phyloP scores from a whole-genome alignment of 2,888 invertebrate genomes.

The Diaperis boleti region DNA sequence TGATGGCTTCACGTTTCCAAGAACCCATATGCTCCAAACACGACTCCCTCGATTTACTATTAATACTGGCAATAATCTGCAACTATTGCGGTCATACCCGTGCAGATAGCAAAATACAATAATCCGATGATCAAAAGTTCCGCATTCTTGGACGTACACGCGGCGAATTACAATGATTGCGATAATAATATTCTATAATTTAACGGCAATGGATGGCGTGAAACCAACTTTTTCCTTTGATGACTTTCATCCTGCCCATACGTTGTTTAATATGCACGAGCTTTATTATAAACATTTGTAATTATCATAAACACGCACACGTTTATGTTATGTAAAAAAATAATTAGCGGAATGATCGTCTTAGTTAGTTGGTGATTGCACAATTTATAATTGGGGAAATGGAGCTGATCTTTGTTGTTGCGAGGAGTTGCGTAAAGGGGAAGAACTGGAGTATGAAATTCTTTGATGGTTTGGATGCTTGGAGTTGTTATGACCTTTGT shows the following conservation, averaged over 20 bases:
- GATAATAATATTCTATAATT: conserved; percentile 43
- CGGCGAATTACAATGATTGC: conserved; percentile 44
- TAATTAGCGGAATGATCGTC: conserved; percentile 37
- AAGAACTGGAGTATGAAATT: conserved; percentile 41
- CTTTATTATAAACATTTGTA: conserved; percentile 44
- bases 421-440: conserved; percentile 23
- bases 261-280: conserved; percentile 45
- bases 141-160: conserved; percentile 43
- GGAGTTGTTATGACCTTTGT: too few species aligned
- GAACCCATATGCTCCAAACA: not conserved
- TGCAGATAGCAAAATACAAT: conserved; percentile 3
- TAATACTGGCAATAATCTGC: not conserved
- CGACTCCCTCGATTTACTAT: too few species aligned
- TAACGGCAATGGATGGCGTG: conserved; percentile 51
- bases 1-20: too few species aligned
- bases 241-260: conserved; percentile 48
- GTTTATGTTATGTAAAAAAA: conserved; percentile 49
- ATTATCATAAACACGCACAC: conserved; percentile 48
- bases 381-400: conserved; percentile 39
- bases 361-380: conserved; percentile 29
- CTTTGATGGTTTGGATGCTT: too few species aligned
- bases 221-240: conserved; percentile 51
- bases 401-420: conserved; percentile 12
- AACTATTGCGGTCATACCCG: conserved; percentile 4
- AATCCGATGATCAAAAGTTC: conserved; percentile 43